Evolutionary conservation across 2,888 invertebrate species (phyloP), one percentile per base, ranked within the genome.

Genomic region (Diarsia brunnea): DNA sequence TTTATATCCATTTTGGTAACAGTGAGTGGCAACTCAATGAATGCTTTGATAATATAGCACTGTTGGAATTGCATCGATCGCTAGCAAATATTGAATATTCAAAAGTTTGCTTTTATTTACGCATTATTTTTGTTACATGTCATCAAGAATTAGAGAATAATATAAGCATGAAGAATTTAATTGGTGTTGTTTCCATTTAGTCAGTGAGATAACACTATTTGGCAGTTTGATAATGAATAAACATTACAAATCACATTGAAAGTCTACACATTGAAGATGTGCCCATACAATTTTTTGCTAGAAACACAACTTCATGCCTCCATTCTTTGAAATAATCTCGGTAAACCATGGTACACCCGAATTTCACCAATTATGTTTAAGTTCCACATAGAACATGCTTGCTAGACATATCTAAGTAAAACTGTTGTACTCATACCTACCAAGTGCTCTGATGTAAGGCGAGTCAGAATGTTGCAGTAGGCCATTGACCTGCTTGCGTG

Each of bases 401-500:
- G 24, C 19, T 45, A 75, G 49, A 60, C 55, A 53, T 45, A 68
- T 53, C 38, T 69, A 73, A 73, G 60, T 68, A 75, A 65, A 81
- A 73, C 51, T 73, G 7, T 69, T 78, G 68, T 84, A 73, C 71
- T 84, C 90, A 91, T 94, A 95, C 95, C 92, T 94, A 97, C 99
- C 99, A 89, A 99, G 97, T 84, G 99, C 99, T 95, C 99, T 97
- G 91, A 99, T 99, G 96, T 99, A 99, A 8, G 99, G 99, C 8
- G 99, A 99, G 97, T 99, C 99, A 69, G 98, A 97, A 95, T 99
- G 99, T 90, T 98, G 98, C 87, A 99, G 97, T 82, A 99, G 97
- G 73, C 99, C 99, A 92, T 99, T 99, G 85, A 99, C 97, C 95
- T 99, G 99, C 95, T 99, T 99, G 82, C 99, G 97, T n/a, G 99